A percentile compares a stretch with the other conserved stretches of the same genome.
Evolutionary conservation across 2,113 vertebrate genomes (phyloP).

Genomic region (Fregetta grallaria): DNA sequence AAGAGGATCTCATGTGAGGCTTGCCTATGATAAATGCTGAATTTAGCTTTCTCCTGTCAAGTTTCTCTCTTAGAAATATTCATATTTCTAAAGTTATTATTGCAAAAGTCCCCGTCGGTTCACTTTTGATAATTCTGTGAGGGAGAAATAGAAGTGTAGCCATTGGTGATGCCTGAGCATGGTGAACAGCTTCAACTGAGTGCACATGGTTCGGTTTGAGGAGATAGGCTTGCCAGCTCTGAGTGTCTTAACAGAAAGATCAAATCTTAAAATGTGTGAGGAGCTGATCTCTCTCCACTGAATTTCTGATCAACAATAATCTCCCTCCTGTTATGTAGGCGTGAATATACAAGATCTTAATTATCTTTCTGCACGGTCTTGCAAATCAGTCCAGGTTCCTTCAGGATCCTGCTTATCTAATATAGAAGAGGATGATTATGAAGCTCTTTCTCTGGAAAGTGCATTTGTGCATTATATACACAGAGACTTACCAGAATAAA

Average conservation of each 20-base stretch:
- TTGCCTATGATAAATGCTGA: background rate
- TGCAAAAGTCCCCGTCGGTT: background rate
- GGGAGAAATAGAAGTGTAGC: background rate
- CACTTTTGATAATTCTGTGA: background rate
- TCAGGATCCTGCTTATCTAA: background rate
- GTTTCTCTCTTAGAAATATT: background rate
- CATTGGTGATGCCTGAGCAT: background rate
- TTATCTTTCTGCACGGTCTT: background rate
- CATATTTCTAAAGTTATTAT: background rate
- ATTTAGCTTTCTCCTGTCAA: fast-evolving
- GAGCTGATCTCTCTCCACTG: background rate
- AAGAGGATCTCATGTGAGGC: background rate
- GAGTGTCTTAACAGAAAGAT: background rate
- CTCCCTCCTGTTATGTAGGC: background rate
- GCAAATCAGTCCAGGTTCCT: background rate
- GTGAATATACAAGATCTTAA: background rate
- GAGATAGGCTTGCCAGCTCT: background rate
- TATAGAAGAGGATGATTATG: background rate
- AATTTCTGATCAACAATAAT: background rate
- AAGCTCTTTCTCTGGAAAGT: background rate
- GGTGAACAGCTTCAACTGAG: background rate
- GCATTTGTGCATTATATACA: background rate
- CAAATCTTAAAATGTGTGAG: background rate
- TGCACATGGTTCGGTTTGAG: background rate
- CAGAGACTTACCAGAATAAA: background rate